These are phyloP conservation scores for Malthinus flaveolus DNA, from an alignment of 2,888 invertebrate genomes.

Conservation along the genomic window DNA sequence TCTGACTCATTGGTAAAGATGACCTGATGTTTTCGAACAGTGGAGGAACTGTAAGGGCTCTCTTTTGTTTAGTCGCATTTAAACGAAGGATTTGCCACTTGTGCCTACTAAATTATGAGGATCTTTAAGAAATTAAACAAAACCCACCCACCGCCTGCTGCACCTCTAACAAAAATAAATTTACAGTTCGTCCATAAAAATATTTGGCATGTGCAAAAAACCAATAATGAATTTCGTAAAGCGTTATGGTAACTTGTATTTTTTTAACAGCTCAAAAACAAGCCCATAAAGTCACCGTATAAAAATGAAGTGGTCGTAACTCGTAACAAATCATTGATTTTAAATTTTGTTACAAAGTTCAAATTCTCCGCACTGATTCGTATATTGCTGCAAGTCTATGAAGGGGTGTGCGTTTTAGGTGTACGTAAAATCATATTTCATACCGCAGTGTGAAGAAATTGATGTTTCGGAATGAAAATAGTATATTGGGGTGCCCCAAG, in stretches of 20 bases:
- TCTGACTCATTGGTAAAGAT: too few species aligned
- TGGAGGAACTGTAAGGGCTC: too few species aligned
- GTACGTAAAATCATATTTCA: conserved; percentile 53
- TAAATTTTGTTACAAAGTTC: conserved; percentile 38
- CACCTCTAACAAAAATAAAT: background rate
- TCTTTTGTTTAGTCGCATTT: too few species aligned
- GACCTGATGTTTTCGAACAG: too few species aligned
- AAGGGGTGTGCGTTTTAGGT: conserved; percentile 33
- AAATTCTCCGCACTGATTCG: conserved; percentile 42
- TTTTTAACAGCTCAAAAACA: conserved; percentile 7
- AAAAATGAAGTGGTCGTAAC: conserved; percentile 27
- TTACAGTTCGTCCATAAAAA: too few species aligned
- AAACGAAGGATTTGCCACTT: too few species aligned
- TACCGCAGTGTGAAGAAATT: conserved; percentile 48
- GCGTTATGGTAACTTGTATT: background rate
- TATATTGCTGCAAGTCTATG: conserved; percentile 6
- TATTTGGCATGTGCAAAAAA: background rate
- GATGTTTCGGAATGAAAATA: conserved; percentile 54
- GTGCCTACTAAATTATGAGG: too few species aligned
- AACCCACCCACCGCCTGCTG: too few species aligned
- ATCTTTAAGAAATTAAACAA: too few species aligned
- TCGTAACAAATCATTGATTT: conserved; percentile 27
- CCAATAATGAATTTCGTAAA: background rate
- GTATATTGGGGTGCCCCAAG: conserved; percentile 44
- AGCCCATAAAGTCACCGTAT: conserved; percentile 18